Evolutionary conservation across 2,888 invertebrate species (phyloP), one percentile per base, ranked within the genome.

Genomic region (Anaspis maculata): DNA sequence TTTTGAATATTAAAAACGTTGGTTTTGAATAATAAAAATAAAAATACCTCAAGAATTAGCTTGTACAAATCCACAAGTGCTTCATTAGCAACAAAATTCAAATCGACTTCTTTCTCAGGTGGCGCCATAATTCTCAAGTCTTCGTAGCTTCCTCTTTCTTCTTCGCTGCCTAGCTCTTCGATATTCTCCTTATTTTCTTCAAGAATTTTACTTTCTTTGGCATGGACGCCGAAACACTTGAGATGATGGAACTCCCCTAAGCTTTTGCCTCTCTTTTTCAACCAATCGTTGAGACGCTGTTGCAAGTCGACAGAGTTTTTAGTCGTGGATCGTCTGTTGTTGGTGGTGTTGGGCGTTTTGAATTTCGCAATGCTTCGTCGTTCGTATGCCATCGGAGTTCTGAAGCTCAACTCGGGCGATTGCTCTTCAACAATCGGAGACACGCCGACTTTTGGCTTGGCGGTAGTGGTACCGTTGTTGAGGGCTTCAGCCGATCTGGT

Each of bases 121-220:
- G n/a, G n/a, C n/a, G n/a, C n/a, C n/a, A n/a, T 61, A 28, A 57
- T 64, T 3, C 10, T 14, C 22, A 29, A 29, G 7, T 29, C 22
- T 19, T 19, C 19, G 19, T 19, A 19, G 9, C 22, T 22, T 19
- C 27, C 19, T 12, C 15, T 10, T 28, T 15, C 25, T n/a, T n/a
- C n/a, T n/a, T n/a, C n/a, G n/a, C n/a, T n/a, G n/a, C n/a, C n/a
- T n/a, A n/a, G n/a, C 5, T 12, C 27, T 0, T 69, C 68, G 30
- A 68, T 56, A 44, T 73, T 73, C 38, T 73, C 73, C 44, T 73
- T 72, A 46, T 74, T 64, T 27, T 72, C 71, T 28, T 71, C 70
- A 13, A 67, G 63, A 5, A 39, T 15, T 23, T 9, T 15, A 15
- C 15, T 15, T 4, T 6, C 10, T 27, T 27, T 12, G 7, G 3